A percentile compares a stretch with the other conserved stretches of the same genome.
Evolutionary conservation across 2,797 vertebrate genomes (phyloP).

Genomic region (Myotis pilosus): DNA sequence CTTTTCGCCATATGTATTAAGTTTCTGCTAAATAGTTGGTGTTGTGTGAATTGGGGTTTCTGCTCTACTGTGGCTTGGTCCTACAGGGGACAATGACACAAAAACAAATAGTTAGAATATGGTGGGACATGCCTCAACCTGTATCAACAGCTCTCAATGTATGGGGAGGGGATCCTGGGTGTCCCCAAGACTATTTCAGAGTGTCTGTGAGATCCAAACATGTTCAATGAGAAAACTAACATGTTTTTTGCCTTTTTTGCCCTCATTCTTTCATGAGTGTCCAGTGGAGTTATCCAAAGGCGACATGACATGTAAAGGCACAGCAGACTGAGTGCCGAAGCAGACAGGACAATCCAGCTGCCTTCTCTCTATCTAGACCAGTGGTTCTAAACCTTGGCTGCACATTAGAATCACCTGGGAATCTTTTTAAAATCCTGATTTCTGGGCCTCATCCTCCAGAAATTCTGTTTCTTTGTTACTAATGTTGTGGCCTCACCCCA

Average conservation of each 20-base stretch:
- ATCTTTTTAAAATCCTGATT: too few relatives aligned
- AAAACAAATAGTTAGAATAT: not conserved
- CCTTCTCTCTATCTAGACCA: not conserved
- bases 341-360: not conserved
- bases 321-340: not conserved
- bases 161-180: not conserved
- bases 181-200: not conserved
- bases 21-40: not conserved
- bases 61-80: not conserved
- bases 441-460: too few relatives aligned
- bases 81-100: not conserved
- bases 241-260: not conserved
- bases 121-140: not conserved
- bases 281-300: not conserved
- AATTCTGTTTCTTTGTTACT: too few relatives aligned
- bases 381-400: too few relatives aligned
- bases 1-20: not conserved
- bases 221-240: not conserved
- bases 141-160: not conserved
- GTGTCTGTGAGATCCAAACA: not conserved
- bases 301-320: not conserved
- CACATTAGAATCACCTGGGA: too few relatives aligned
- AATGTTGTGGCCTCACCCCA: too few relatives aligned
- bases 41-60: not conserved
- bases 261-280: not conserved